These are phyloP conservation scores for Panulirus ornatus DNA, from an alignment of 1,140 invertebrate species.

Conservation along the genomic window DNA sequence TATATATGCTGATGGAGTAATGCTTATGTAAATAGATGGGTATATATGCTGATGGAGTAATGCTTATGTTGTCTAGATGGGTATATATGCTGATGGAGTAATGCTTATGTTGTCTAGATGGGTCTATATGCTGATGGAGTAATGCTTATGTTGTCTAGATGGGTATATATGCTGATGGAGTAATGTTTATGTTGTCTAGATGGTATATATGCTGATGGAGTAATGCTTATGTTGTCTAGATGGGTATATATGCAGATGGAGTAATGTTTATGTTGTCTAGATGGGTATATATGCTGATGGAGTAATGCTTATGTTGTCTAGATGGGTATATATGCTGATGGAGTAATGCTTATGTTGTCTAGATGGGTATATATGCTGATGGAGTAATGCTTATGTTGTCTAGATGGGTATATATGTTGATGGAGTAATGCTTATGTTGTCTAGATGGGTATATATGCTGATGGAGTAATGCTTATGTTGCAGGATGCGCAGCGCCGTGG, in stretches of 20 bases:
- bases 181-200: too few species aligned
- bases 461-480: not conserved
- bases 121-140: too few species aligned
- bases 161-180: too few species aligned
- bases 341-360: not conserved
- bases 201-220: too few species aligned
- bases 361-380: not conserved
- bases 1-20: not conserved
- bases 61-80: too few species aligned
- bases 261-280: too few species aligned
- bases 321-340: not conserved
- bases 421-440: not conserved
- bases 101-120: too few species aligned
- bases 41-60: not conserved
- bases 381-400: not conserved
- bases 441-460: too few species aligned
- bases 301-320: not conserved
- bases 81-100: too few species aligned
- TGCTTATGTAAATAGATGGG: not conserved
- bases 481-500: constrained; percentile 39
- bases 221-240: too few species aligned
- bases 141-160: too few species aligned
- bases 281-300: not conserved
- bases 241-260: too few species aligned
- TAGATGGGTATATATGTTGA: not conserved